Base-by-base conservation (phyloP, 2,888 invertebrate species). In the Drosophila diplacantha region DNA sequence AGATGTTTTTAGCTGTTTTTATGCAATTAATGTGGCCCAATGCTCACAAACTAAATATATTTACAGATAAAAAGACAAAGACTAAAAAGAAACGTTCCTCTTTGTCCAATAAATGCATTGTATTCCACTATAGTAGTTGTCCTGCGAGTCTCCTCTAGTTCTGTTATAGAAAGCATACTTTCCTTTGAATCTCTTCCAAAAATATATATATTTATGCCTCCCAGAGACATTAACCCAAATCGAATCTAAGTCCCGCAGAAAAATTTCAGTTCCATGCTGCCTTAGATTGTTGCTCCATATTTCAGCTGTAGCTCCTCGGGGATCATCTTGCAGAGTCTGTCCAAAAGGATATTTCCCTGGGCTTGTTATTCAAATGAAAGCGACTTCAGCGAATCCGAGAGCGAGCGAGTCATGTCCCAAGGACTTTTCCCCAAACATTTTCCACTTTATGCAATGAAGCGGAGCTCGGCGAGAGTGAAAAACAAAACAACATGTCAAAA, bases 401-500 rank as follows among this genome's bases (percentile, higher is more conserved):
- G 44, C 37, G 41, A 58, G 71, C 58, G 72, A 72, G 65, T 47
- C 65, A 57, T 57, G 51, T 56, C 69, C 74, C 80, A 77, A 77
- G 82, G 77, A 81, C 76, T 74, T 75, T 59, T 66, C 32, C 32
- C 32, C 58, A 57, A 59, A 59, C 58, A 58, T 44, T 59, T 58
- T 59, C 18, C 52, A 51, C 47, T 67, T 68, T 75, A 79, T 79
- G 79, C 79, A 71, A 78, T 73, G 73, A 75, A 61, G 65, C 66
- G 38, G 50, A 44, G 62, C 47, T 38, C 14, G 43, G 29, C 31
- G 51, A 49, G 63, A 66, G 68, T 63, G 64, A 78, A 79, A 76
- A 82, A 78, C 80, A 82, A 78, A 82, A 82, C 82, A 78, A 78
- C 80, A 82, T 78, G 78, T 78, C 78, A 78, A 78, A 82, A 80